Evolutionary conservation across 2,113 vertebrate genomes (phyloP).

Genomic region (Chlorocebus sabaeus): DNA sequence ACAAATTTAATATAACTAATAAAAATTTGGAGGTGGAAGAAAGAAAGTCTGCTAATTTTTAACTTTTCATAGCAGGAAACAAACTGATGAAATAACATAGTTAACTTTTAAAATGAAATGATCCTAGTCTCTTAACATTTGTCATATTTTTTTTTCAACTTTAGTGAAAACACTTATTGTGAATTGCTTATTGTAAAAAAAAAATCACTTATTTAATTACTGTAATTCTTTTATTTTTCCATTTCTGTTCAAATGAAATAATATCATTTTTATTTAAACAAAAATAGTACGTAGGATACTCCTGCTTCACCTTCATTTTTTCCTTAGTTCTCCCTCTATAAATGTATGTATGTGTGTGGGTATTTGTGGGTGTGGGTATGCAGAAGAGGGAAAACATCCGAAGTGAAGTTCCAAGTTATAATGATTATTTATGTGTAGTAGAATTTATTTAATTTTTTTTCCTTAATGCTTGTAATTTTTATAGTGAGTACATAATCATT

Average conservation of each 20-base stretch:
- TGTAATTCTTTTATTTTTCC: not conserved
- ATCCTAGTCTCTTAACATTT: not conserved
- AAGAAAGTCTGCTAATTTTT: not conserved
- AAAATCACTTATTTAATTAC: not conserved
- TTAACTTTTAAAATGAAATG: not conserved
- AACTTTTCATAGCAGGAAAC: slow-evolving; percentile 21
- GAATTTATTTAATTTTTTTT: not conserved
- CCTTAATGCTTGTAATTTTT: not conserved
- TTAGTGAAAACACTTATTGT: slow-evolving; percentile 2
- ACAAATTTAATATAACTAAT: slow-evolving; percentile 18
- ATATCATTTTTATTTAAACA: not conserved
- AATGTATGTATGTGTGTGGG: not conserved
- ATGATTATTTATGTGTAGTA: not conserved
- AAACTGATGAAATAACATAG: not conserved
- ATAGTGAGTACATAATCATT: not conserved
- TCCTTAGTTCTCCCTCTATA: not conserved
- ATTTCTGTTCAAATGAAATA: slow-evolving; percentile 12
- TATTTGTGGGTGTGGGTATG: not conserved
- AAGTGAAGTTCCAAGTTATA: not conserved
- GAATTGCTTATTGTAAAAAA: slow-evolving; percentile 1
- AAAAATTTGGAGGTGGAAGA: not conserved
- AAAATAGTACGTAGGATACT: not conserved
- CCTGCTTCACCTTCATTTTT: not conserved
- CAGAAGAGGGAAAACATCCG: not conserved
- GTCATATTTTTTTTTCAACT: slow-evolving; percentile 1